Base-by-base conservation (phyloP, 2,797 vertebrate genomes). In the Danio aesculapii region DNA sequence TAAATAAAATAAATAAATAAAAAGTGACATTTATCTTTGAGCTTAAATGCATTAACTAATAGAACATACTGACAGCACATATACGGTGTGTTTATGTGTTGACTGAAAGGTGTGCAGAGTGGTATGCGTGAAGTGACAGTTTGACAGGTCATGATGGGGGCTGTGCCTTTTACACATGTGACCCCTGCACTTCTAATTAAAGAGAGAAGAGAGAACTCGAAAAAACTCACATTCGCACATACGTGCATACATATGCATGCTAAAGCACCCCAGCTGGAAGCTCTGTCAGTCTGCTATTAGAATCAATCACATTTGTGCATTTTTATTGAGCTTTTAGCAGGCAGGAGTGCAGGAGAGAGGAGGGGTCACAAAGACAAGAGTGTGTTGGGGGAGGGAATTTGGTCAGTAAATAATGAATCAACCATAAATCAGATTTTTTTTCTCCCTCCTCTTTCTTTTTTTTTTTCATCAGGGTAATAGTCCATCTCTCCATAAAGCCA, bases 251-350 rank as follows among this genome's bases (percentile, higher is more conserved):
- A 71, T 1, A 84, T 47, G 64, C 86, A 87, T 70, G 80, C 77
- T 85, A 90, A 90, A 92, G 90, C 89, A 90, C 88, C 90, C 87
- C 93, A 94, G 92, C 93, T 94, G 92, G 89, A 89, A 86, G 89
- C 89, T 85, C 89, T 91, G 92, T 92, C 91, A 91, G 86, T 91
- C 88, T 79, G 85, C 91, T 90, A 91, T 92, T 91, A 94, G 89
- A 94, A 94, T 94, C 92, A 95, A 94, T 95, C 92, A 94, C 90
- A 92, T 92, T 88, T 92, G 90, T 69, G 87, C 90, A 92, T 93
- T 94, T 93, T 93, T 92, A 93, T 90, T 88, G 83, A 91, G 90
- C 87, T 90, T 91, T 91, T 91, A 87, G 85, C 85, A 84, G 59
- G 64, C 80, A 86, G 86, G 81, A 59, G 87, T 71, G 58, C 67